These are phyloP conservation scores for Pseudomyrmex cubaensis DNA, from an alignment of 1,140 invertebrate genomes.

Conservation along the genomic window DNA sequence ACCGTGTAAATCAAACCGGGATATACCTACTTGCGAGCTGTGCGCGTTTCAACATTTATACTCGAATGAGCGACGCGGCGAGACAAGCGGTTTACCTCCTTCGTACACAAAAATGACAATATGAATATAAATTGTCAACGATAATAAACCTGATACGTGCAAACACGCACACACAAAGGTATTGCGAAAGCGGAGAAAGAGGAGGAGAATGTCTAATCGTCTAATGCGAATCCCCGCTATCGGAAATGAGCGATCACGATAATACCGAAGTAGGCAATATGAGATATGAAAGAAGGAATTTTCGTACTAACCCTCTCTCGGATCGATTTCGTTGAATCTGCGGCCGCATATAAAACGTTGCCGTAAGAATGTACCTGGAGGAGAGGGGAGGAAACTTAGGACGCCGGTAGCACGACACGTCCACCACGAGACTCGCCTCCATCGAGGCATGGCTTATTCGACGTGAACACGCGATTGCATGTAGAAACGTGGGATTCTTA, in stretches of 20 bases:
- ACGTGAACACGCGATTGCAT: slow-evolving; percentile 49
- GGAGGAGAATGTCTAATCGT: slow-evolving; percentile 19
- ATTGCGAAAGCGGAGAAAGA: background rate
- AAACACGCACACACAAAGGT: background rate
- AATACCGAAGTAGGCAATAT: slow-evolving; percentile 35
- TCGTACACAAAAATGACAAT: background rate
- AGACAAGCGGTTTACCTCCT: slow-evolving; percentile 18
- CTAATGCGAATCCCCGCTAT: slow-evolving; percentile 39
- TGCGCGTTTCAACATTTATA: slow-evolving; percentile 1
- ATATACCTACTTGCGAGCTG: background rate
- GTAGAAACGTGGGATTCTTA: slow-evolving; percentile 65
- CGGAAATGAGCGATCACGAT: slow-evolving; percentile 42
- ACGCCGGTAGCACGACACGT: slow-evolving; percentile 48
- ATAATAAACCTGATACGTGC: background rate
- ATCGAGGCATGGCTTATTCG: slow-evolving; percentile 55
- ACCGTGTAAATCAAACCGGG: background rate
- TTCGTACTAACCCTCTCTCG: slow-evolving; percentile 33
- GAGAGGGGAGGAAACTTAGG: background rate
- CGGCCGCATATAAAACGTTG: slow-evolving; percentile 66
- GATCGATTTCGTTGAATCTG: slow-evolving; percentile 64
- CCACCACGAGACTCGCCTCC: slow-evolving; percentile 36
- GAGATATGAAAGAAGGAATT: background rate
- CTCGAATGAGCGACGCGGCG: background rate
- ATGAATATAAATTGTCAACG: slow-evolving; percentile 9
- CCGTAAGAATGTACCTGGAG: slow-evolving; percentile 56